Base-by-base conservation (phyloP, 1,140 invertebrate genomes). In the Bombus huntii region DNA sequence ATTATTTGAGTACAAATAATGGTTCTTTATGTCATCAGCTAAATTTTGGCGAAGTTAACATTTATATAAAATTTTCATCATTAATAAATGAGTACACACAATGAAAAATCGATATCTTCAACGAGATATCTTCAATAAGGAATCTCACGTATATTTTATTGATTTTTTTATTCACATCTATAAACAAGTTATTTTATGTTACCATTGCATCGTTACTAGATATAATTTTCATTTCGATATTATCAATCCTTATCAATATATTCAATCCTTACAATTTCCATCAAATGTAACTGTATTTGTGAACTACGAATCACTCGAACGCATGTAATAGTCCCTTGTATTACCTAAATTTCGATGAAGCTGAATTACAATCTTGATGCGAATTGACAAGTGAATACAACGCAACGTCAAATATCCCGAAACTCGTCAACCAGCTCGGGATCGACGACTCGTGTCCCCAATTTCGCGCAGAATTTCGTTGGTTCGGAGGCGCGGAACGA, bases 391-490 rank as follows among this genome's bases (percentile, higher is more conserved):
- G 13, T n/a, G 39, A 44, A n/a, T 10, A 28, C 6, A 42, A 42
- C 71, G 71, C 25, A 13, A 42, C 18, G 12, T 28, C 25, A 18
- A 72, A 72, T 22, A n/a, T 8, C 6, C 37, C 39, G 42, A n/a
- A 42, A 70, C 6, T 62, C 39, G n/a, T 42, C 53, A 34, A n/a
- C 4, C 18, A 66, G 53, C 8, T n/a, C 28, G 34, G 25, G 31
- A 39, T 31, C 62, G 72, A 77, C 59, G 25, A 37, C 47, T 53
- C 62, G 13, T 31, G 42, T 6, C 13, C 65, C 18, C 42, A 83
- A 83, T 66, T 66, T 83, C 74, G 81, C 28, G 18, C 5, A 81
- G 72, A 83, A 83, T 83, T 53, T 53, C 73, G 59, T 47, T 59
- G 13, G n/a, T 25, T 59, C 47, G 18, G n/a, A n/a, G n/a, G 13